Conservation (phyloP, 2,888 invertebrate species). For the Crepidodera aurea region DNA sequence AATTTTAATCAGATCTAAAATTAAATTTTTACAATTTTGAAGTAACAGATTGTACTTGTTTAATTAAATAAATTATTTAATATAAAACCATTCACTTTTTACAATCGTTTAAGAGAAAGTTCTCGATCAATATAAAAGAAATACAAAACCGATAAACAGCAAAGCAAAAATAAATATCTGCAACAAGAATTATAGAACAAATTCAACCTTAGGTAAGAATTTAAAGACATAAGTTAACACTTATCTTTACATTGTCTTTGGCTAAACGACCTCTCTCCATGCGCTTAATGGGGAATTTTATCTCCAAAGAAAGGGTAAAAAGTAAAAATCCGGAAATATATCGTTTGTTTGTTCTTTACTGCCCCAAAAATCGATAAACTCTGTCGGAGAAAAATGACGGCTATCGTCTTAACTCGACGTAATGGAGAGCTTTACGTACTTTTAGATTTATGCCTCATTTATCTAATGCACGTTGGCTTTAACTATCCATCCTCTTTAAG, state of each 20-base stretch:
- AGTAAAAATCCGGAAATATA: constrained; percentile 11
- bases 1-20: too few species aligned
- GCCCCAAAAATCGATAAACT: constrained; percentile 9
- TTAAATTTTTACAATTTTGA: too few species aligned
- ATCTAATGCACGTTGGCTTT: constrained; percentile 9
- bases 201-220: background rate
- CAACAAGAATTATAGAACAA: background rate
- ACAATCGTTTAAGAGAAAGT: too few species aligned
- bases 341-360: constrained; percentile 19
- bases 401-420: constrained; percentile 16
- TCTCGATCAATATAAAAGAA: too few species aligned
- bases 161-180: background rate
- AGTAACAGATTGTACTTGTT: too few species aligned
- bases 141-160: too few species aligned
- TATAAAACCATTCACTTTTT: too few species aligned
- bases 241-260: constrained; percentile 14
- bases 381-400: constrained; percentile 18
- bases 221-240: constrained; percentile 9
- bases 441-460: constrained; percentile 24
- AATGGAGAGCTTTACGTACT: constrained; percentile 17
- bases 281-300: constrained; percentile 5
- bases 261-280: constrained; percentile 1
- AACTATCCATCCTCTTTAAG: constrained; percentile 2
- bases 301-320: constrained; percentile 1
- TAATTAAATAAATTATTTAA: too few species aligned